phyloP scores from a whole-genome alignment of 2,797 vertebrate genomes.

The Diplodus sargus region DNA sequence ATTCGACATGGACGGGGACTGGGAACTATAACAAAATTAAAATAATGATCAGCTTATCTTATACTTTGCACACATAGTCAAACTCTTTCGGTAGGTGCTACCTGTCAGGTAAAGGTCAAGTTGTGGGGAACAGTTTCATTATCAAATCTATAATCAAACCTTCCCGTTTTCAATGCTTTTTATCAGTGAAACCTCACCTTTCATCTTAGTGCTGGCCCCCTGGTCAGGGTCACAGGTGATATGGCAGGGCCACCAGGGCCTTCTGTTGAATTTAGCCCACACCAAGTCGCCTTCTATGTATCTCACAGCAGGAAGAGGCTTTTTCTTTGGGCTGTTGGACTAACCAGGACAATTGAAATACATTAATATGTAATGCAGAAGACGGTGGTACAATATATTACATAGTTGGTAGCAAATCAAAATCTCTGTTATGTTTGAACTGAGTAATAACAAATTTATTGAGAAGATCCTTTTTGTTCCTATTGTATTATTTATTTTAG shows the following conservation, averaged over 20 bases:
- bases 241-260: constrained; percentile 98
- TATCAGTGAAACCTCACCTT: constrained; percentile 84
- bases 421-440: background rate
- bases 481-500: background rate
- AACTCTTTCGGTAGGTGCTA: background rate
- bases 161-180: background rate
- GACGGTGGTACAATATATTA: background rate
- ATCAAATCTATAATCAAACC: constrained; percentile 3
- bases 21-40: constrained; percentile 76
- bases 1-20: constrained; percentile 91
- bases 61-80: background rate
- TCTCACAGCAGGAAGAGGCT: constrained; percentile 87
- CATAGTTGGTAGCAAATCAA: background rate
- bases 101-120: background rate
- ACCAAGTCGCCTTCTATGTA: constrained; percentile 94
- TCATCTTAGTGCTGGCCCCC: constrained; percentile 93
- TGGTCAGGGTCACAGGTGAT: constrained; percentile 88
- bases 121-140: background rate
- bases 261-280: constrained; percentile 98
- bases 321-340: constrained; percentile 89
- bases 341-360: constrained; percentile 64
- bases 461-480: background rate
- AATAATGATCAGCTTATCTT: background rate
- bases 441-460: background rate
- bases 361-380: constrained; percentile 19